Evolutionary conservation across 2,888 invertebrate genomes (phyloP), one percentile per base, ranked within the genome.

Genomic region (Tribolium freemani): DNA sequence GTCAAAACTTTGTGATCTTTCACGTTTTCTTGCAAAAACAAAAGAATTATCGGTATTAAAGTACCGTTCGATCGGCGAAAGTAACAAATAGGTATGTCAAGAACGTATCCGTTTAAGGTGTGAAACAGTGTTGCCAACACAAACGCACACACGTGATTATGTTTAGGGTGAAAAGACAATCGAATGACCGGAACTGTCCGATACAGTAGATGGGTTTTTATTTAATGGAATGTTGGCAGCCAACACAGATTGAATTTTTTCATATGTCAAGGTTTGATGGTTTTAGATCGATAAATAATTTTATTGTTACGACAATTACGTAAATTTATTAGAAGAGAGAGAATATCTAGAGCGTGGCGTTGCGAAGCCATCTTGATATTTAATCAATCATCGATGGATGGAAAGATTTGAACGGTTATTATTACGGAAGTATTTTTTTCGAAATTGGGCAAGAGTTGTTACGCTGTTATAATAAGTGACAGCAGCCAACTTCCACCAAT

Each of bases 21-120:
- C 60, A 60, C 60, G 60, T 38, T 20, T 44, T 20, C 21, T 44
- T 44, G 57, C 44, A 10, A 8, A 31, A 60, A n/a, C 11, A 44
- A n/a, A 26, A 38, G 38, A 38, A 38, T n/a, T 26, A 26, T 26
- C 26, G 26, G 26, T 26, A 26, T 26, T 63, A 38, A 16, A 54
- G 64, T 64, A 45, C 45, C 45, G 64, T 26, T 51, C 16, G 21
- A 51, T 31, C 31, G 64, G 64, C 21, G 64, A 64, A 64, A 64
- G 64, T 64, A 63, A 64, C 64, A 44, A 54, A 54, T 64, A 53
- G 64, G 64, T 64, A 64, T 64, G 64, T 64, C 64, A 64, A 64
- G 64, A 64, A 64, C 64, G 64, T 53, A 64, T 64, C 64, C 44
- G 64, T 54, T 53, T 64, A 64, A 53, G 64, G 64, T 54, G 64